Evolutionary conservation across 1,140 invertebrate genomes (phyloP).

Genomic region (Monomorium pharaonis): DNA sequence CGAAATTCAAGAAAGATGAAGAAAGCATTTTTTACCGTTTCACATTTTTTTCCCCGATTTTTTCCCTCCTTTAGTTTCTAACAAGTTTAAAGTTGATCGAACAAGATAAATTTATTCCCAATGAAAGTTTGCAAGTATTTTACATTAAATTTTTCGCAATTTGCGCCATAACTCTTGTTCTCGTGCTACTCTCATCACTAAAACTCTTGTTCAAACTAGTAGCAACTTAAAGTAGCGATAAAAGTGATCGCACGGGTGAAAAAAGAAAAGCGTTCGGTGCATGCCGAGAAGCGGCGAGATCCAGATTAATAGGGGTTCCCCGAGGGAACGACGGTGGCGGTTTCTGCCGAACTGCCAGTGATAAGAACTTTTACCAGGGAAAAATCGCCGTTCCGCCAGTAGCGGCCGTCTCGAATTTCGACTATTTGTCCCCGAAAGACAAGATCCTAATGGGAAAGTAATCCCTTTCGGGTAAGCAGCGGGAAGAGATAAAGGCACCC

Average conservation of each 20-base stretch:
- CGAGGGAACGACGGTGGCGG: neutral
- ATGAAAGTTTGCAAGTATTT: neutral
- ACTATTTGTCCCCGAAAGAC: slow-evolving; percentile 79
- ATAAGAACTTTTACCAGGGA: slow-evolving; percentile 59
- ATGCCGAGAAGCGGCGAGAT: neutral
- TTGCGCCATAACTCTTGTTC: neutral
- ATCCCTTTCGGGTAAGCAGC: slow-evolving; percentile 74
- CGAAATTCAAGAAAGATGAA: neutral
- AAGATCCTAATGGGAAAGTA: slow-evolving; percentile 82
- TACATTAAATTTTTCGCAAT: neutral
- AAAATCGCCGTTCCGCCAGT: slow-evolving; percentile 59
- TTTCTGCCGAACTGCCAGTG: slow-evolving; percentile 24
- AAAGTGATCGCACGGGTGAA: neutral
- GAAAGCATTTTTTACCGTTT: neutral
- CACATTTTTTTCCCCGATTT: too few relatives aligned
- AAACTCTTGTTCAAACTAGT: neutral
- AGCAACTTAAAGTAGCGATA: neutral
- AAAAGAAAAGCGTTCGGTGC: neutral
- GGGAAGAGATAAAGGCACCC: slow-evolving; percentile 69
- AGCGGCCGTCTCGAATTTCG: slow-evolving; percentile 63
- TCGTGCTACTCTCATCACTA: neutral
- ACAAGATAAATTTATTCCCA: neutral
- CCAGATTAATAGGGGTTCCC: slow-evolving; percentile 16
- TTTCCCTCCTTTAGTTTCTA: neutral
- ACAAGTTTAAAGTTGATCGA: neutral